These are phyloP conservation scores for Onychostruthus taczanowskii DNA, from an alignment of 2,113 vertebrate species.

Conservation along the genomic window DNA sequence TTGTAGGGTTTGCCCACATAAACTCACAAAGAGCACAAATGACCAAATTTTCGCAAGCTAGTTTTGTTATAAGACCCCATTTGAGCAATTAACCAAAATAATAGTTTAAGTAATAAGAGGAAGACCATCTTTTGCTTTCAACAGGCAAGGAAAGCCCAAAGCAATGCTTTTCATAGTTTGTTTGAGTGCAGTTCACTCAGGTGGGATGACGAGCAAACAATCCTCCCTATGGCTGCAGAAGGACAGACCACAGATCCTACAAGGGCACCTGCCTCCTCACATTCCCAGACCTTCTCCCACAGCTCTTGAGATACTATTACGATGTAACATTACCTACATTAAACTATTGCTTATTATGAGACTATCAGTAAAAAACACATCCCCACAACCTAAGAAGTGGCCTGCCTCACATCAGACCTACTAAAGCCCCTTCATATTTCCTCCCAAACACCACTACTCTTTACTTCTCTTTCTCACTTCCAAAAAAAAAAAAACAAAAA, in stretches of 20 bases:
- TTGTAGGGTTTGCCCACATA: not conserved
- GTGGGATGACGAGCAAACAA: not conserved
- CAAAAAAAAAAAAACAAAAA: not conserved
- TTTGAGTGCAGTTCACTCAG: not conserved
- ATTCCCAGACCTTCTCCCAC: not conserved
- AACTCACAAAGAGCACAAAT: not conserved
- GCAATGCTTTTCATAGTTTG: fast-evolving
- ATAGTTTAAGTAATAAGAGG: not conserved
- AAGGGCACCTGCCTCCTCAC: fast-evolving
- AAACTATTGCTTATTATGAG: fast-evolving
- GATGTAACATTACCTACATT: fast-evolving
- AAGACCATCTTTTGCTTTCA: not conserved
- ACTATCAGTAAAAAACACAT: fast-evolving
- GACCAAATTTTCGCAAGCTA: not conserved
- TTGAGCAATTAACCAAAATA: fast-evolving
- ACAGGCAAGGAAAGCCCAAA: not conserved
- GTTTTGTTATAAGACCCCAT: not conserved
- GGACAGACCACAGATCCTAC: not conserved
- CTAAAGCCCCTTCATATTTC: not conserved
- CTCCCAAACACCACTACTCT: not conserved
- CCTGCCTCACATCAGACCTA: fast-evolving
- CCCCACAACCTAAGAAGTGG: fast-evolving
- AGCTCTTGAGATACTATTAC: fast-evolving
- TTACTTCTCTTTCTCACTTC: fast-evolving
- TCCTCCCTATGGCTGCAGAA: not conserved